Evolutionary conservation across 2,797 vertebrate species (phyloP), one percentile per base, ranked within the genome.

Genomic region (Enteromius anoplus): DNA sequence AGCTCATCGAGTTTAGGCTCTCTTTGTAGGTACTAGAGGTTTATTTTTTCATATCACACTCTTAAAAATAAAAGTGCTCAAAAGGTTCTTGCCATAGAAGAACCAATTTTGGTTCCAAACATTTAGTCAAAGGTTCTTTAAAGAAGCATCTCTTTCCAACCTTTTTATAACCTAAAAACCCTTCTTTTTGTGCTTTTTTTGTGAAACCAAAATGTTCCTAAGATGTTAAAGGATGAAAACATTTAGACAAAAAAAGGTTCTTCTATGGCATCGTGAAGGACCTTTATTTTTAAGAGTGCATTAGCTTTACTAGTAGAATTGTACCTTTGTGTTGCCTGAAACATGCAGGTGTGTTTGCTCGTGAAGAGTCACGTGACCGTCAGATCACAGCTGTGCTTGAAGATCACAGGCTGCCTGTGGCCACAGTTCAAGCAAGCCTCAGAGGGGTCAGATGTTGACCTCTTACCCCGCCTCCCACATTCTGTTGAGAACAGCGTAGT

Each of bases 331-430:
- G 88, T 91, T 91, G 92, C 86, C 51, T 78, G 45, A 83, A 88
- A 91, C 90, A 85, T 88, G 89, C 91, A 92, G 91, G 92, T 93
- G 92, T 94, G 90, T 93, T 94, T 93, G 86, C 86, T 91, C 84
- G 75, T 51, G 47, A 84, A 6, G 21, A 21, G 89, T 90, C 89
- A 75, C 81, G 85, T 91, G 89, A 91, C 85, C 82, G 85, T 86
- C 85, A 90, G 89, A 90, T 86, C 86, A 75, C 94, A 94, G 93
- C 92, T 92, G 93, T 87, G 86, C 84, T 84, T 86, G 82, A 75
- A 89, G 88, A 93, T 92, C 90, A 87, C 88, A 92, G 86, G 87
- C 86, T 32, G 85, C 80, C 89, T 90, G 34, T 90, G 55, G 86
- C 75, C 77, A 90, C 91, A 86, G 82, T 75, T 76, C 21, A 87